Percentiles rank a stretch among this genome's conserved stretches.
Evolutionary conservation across 1,140 invertebrate species (phyloP).

Genomic region (Thaumatotibia leucotreta): DNA sequence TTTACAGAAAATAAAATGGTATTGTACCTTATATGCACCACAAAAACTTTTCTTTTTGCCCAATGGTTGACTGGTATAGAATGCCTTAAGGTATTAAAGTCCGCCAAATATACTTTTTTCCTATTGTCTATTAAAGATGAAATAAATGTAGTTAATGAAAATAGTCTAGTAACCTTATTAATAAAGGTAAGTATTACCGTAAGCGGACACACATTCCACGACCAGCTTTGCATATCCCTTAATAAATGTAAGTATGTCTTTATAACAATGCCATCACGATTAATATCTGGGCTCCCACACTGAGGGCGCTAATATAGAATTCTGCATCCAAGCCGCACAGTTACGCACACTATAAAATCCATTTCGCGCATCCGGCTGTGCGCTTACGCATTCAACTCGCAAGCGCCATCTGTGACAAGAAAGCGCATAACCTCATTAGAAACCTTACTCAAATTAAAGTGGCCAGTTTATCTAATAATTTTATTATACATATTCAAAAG

Average conservation of each 20-base stretch:
- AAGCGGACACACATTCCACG: conserved; percentile 12
- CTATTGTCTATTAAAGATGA: too few species aligned
- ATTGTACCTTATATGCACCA: too few species aligned
- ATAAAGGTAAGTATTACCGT: background rate
- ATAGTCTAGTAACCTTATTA: background rate
- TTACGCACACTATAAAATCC: conserved; percentile 59
- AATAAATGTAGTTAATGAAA: too few species aligned
- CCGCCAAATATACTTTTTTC: too few species aligned
- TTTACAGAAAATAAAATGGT: too few species aligned
- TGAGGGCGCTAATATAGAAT: conserved; percentile 55
- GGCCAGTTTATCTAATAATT: conserved; percentile 72
- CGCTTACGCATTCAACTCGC: conserved; percentile 63
- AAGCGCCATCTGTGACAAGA: conserved; percentile 68
- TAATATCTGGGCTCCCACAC: conserved; percentile 35
- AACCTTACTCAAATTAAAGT: conserved; percentile 70
- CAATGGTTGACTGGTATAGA: too few species aligned
- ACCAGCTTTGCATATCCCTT: conserved; percentile 1
- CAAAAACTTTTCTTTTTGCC: too few species aligned
- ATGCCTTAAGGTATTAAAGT: too few species aligned
- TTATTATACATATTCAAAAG: conserved; percentile 77
- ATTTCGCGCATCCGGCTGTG: conserved; percentile 71
- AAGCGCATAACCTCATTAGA: conserved; percentile 75
- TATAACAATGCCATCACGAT: conserved; percentile 20
- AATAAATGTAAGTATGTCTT: conserved; percentile 14
- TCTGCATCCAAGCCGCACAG: conserved; percentile 51